Base-by-base conservation (phyloP, 2,113 vertebrate genomes). In the Arvicanthis niloticus region DNA sequence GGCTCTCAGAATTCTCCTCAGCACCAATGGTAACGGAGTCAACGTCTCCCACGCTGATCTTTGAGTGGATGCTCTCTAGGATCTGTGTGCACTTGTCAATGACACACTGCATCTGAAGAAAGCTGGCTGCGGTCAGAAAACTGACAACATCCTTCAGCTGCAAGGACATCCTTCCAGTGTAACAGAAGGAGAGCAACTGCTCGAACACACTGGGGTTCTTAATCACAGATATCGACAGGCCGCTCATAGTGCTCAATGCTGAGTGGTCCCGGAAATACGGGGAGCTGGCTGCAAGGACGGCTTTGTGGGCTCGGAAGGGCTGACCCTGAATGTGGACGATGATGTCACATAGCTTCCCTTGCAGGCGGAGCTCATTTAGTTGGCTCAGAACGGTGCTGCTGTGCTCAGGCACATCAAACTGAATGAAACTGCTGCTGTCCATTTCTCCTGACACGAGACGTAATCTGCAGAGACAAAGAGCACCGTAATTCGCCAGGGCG, bases 261-360 rank as follows among this genome's bases (percentile, higher is more conserved):
- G 99, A 99, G 99, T 99, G 99, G 98, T 99, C 99, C 40, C 99
- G 99, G 97, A 99, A 99, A 98, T 99, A 99, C 0, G 99, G 99
- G 78, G 99, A 99, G 94, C 99, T 99, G 96, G 99, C 99, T 19
- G 99, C 99, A 77, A 99, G 98, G 86, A 99, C 99, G 4, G 99
- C 99, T 98, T 99, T 99, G 97, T 99, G 99, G 91, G 99, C 99
- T 68, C 99, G 99, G 98, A 99, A 99, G 0, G 99, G 99, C 98
- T 99, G 99, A 78, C 99, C 99, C 98, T 99, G 99, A 97, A 99
- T 99, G 96, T 99, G 99, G 95, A 99, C 99, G 0, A 99, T 99
- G 96, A 99, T 99, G 99, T 99, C 99, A 67, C 99, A 99, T 82
- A 99, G 98, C 97, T 99, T 99, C 91, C 99, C 99, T 97, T 99